phyloP scores from a whole-genome alignment of 2,888 invertebrate genomes.

The Cheilosia grossa region DNA sequence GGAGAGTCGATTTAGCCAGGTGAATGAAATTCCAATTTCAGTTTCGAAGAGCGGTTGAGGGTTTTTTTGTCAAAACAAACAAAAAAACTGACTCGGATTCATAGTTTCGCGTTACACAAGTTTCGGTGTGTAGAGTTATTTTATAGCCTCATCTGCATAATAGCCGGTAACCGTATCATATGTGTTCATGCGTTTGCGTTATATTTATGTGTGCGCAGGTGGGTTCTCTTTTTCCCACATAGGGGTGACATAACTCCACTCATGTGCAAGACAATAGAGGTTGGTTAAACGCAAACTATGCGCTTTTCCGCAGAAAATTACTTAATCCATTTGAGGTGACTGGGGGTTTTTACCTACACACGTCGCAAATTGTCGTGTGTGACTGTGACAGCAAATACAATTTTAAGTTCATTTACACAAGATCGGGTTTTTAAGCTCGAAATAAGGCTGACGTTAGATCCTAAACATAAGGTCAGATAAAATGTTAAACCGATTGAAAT shows the following conservation, averaged over 20 bases:
- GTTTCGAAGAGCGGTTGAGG: slow-evolving; percentile 1
- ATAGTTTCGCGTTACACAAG: slow-evolving; percentile 46
- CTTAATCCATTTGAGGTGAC: neutral
- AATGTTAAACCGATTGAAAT: no score
- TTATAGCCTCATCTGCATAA: slow-evolving; percentile 49
- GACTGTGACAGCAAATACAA: no score
- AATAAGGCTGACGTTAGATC: no score
- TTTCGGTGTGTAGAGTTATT: slow-evolving; percentile 16
- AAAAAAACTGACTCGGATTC: slow-evolving; percentile 6
- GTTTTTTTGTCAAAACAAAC: neutral
- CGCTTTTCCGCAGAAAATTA: slow-evolving; percentile 6
- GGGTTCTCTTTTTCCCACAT: slow-evolving; percentile 3
- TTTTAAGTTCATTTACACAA: no score
- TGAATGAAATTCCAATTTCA: neutral
- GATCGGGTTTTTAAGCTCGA: no score
- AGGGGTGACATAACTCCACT: slow-evolving; percentile 42
- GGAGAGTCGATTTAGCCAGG: neutral
- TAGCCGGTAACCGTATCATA: slow-evolving; percentile 26
- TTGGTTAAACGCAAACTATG: neutral
- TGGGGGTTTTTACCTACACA: no score
- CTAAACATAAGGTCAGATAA: no score
- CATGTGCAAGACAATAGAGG: slow-evolving; percentile 24
- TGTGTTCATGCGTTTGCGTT: slow-evolving; percentile 8
- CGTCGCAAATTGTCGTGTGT: no score
- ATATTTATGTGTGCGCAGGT: slow-evolving; percentile 1